Percentiles rank a stretch among this genome's conserved stretches.
Conservation (phyloP, 2,797 vertebrate species). For the Gephyroberyx darwinii region DNA sequence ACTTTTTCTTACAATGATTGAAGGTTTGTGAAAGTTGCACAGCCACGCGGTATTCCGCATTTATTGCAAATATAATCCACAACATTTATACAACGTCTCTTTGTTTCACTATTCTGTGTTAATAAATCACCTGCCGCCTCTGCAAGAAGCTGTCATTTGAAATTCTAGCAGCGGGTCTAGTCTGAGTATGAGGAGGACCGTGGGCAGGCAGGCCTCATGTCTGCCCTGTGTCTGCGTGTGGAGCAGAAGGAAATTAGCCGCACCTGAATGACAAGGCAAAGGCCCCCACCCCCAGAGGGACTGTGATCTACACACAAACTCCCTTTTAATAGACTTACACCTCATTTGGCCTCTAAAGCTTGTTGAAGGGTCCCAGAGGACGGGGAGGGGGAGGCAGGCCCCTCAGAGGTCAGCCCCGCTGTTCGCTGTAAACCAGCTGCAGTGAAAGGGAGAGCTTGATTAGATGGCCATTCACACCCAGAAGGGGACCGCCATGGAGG, state of each 20-base stretch:
- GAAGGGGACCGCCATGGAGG: conserved; percentile 82
- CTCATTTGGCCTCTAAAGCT: conserved; percentile 91
- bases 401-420: conserved; percentile 76
- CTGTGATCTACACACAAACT: conserved; percentile 86
- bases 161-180: conserved; percentile 70
- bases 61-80: conserved; percentile 45
- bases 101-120: conserved; percentile 61
- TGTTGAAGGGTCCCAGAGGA: conserved; percentile 88
- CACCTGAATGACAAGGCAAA: conserved; percentile 86
- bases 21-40: conserved; percentile 26
- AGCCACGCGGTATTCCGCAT: conserved; percentile 19
- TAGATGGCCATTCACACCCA: conserved; percentile 85
- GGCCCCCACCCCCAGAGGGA: conserved; percentile 81
- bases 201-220: conserved; percentile 75
- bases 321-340: conserved; percentile 92
- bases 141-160: conserved; percentile 66
- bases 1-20: background rate
- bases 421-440: conserved; percentile 84
- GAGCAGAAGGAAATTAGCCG: conserved; percentile 84
- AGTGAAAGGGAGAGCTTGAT: conserved; percentile 85
- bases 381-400: conserved; percentile 63
- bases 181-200: conserved; percentile 62
- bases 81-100: conserved; percentile 43
- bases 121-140: conserved; percentile 74
- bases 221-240: conserved; percentile 53